Percentiles rank a stretch among this genome's conserved stretches.
Evolutionary conservation across 2,888 invertebrate genomes (phyloP).

Genomic region (Arenicola marina): DNA sequence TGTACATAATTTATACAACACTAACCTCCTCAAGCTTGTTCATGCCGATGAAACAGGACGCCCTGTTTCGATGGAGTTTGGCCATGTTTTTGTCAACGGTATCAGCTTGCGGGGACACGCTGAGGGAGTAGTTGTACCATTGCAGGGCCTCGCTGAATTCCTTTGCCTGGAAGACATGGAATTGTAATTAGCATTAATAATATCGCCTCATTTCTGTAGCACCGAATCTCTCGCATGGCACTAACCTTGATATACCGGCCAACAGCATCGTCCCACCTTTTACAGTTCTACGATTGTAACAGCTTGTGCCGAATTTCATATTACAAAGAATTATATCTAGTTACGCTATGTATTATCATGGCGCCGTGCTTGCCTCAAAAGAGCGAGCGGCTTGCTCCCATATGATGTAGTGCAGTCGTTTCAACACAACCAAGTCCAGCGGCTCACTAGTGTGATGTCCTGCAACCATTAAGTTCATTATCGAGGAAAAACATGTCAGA

Average conservation of each 20-base stretch:
- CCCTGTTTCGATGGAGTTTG: conserved; percentile 53
- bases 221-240: too few species aligned
- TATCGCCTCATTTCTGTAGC: too few species aligned
- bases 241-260: too few species aligned
- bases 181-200: too few species aligned
- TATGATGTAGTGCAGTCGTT: conserved; percentile 47
- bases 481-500: too few species aligned
- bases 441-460: not conserved
- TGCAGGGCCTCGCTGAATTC: conserved; percentile 42
- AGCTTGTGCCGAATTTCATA: too few species aligned
- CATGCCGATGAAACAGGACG: conserved; percentile 44
- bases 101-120: conserved; percentile 42
- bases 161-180: conserved; percentile 39
- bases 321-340: too few species aligned
- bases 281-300: too few species aligned
- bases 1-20: too few species aligned
- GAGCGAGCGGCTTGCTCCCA: conserved; percentile 52
- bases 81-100: conserved; percentile 43
- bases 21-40: conserved; percentile 41
- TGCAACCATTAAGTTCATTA: not conserved
- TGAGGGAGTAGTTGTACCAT: conserved; percentile 56
- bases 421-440: conserved; percentile 16
- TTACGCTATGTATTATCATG: too few species aligned
- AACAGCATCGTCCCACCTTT: too few species aligned
- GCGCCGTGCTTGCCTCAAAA: conserved; percentile 44